Percentiles rank a stretch among this genome's conserved stretches.
phyloP scores from a whole-genome alignment of 2,797 vertebrate genomes.

The Muscicapa striata region DNA sequence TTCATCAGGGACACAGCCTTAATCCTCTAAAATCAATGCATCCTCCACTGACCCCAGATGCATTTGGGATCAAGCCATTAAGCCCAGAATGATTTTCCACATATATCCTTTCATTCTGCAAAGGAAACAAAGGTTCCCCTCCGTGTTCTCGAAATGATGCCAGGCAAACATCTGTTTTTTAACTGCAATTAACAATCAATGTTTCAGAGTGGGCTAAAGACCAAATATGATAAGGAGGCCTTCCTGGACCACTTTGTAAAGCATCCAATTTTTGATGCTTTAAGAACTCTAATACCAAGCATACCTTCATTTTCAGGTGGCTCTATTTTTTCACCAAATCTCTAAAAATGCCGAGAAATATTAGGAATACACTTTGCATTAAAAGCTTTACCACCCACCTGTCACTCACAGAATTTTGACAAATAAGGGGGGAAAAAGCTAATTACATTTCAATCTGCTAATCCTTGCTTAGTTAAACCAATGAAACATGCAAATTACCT shows the following conservation, averaged over 20 bases:
- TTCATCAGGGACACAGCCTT: not conserved
- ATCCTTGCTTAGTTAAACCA: slow-evolving; percentile 68
- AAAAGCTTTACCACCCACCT: slow-evolving; percentile 54
- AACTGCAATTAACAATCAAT: not conserved
- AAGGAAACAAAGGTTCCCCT: not conserved
- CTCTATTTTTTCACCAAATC: slow-evolving; percentile 50
- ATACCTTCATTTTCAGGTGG: not conserved
- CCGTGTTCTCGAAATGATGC: not conserved
- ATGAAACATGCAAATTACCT: slow-evolving; percentile 70
- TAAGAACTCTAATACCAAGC: not conserved
- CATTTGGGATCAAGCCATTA: not conserved
- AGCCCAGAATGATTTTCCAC: not conserved
- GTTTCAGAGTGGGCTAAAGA: not conserved
- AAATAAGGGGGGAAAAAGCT: slow-evolving; percentile 53
- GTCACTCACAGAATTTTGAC: slow-evolving; percentile 70
- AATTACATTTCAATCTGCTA: slow-evolving; percentile 76
- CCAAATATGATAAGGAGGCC: not conserved
- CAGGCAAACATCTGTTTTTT: not conserved
- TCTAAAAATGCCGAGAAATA: slow-evolving; percentile 50
- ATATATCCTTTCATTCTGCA: not conserved
- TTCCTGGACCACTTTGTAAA: not conserved
- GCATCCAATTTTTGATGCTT: not conserved
- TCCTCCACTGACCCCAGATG: not conserved
- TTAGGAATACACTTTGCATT: slow-evolving; percentile 44
- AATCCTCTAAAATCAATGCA: not conserved